These are phyloP conservation scores for Melieria omissa DNA, from an alignment of 2,888 invertebrate genomes.

Conservation along the genomic window DNA sequence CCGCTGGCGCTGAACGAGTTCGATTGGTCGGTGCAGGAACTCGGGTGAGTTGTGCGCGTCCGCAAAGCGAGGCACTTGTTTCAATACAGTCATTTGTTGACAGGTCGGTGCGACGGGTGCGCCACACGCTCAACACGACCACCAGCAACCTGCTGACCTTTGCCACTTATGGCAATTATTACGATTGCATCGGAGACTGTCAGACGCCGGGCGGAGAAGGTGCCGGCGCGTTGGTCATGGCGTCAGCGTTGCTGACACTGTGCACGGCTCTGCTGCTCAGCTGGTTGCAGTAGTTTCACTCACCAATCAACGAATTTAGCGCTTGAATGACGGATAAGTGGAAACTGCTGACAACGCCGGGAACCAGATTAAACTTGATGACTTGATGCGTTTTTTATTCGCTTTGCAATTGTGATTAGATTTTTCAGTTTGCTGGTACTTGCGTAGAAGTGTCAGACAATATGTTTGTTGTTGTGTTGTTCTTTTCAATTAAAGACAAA, in stretches of 20 bases:
- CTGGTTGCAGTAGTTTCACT: too few relatives aligned
- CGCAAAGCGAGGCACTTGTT: neutral
- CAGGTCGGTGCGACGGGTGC: conserved; percentile 34
- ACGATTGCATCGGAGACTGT: conserved; percentile 33
- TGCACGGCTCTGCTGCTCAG: too few relatives aligned
- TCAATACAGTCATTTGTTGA: neutral
- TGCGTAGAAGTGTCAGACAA: too few relatives aligned
- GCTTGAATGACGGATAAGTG: too few relatives aligned
- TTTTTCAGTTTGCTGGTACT: too few relatives aligned
- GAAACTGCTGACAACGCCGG: too few relatives aligned
- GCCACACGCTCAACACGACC: conserved; percentile 43
- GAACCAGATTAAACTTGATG: too few relatives aligned
- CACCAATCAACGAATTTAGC: too few relatives aligned
- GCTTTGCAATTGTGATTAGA: too few relatives aligned
- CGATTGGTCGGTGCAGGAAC: conserved; percentile 45
- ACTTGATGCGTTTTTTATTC: too few relatives aligned
- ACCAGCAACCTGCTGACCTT: conserved; percentile 53
- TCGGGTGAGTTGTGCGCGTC: conserved; percentile 35
- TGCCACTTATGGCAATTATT: conserved; percentile 58
- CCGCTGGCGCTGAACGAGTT: conserved; percentile 55
- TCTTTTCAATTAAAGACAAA: too few relatives aligned
- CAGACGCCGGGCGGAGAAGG: neutral
- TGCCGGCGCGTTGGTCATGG: neutral
- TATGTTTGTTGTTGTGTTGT: too few relatives aligned
- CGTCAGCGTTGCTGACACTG: neutral